phyloP scores from a whole-genome alignment of 2,797 vertebrate genomes.

The Clamator glandarius region DNA sequence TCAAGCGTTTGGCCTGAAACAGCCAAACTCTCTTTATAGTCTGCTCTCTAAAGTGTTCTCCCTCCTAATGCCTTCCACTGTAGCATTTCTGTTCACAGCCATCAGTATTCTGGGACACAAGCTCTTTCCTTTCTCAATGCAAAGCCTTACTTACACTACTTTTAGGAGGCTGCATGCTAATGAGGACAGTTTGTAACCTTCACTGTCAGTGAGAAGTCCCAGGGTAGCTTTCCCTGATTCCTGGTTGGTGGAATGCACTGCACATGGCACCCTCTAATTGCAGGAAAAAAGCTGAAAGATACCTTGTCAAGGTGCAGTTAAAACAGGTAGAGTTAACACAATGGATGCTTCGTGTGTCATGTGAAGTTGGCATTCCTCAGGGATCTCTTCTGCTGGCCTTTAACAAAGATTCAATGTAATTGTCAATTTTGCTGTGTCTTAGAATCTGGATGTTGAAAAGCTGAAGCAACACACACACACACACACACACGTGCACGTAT shows the following conservation, averaged over 20 bases:
- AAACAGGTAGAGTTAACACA: constrained; percentile 32
- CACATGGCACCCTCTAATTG: not conserved
- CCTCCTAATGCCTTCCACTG: not conserved
- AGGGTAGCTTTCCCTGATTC: not conserved
- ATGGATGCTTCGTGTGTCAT: not conserved
- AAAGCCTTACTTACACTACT: constrained; percentile 20
- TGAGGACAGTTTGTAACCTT: constrained; percentile 26
- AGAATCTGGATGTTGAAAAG: not conserved
- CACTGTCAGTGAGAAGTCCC: constrained; percentile 17
- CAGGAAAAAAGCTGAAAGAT: not conserved
- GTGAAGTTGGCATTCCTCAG: not conserved
- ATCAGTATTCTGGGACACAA: constrained; percentile 47
- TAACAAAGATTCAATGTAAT: not conserved
- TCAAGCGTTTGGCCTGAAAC: not conserved
- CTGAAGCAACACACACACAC: not conserved
- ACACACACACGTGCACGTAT: not conserved
- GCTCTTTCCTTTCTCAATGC: constrained; percentile 5
- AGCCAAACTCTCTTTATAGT: not conserved
- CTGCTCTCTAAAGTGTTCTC: not conserved
- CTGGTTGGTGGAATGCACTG: not conserved
- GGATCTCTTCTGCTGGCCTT: constrained; percentile 1
- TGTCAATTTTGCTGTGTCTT: not conserved
- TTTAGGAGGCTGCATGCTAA: constrained; percentile 55
- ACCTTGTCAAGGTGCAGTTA: constrained; percentile 15
- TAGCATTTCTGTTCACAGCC: not conserved